These are phyloP conservation scores for Bactericera cockerelli DNA, from an alignment of 1,140 invertebrate genomes.

Conservation along the genomic window DNA sequence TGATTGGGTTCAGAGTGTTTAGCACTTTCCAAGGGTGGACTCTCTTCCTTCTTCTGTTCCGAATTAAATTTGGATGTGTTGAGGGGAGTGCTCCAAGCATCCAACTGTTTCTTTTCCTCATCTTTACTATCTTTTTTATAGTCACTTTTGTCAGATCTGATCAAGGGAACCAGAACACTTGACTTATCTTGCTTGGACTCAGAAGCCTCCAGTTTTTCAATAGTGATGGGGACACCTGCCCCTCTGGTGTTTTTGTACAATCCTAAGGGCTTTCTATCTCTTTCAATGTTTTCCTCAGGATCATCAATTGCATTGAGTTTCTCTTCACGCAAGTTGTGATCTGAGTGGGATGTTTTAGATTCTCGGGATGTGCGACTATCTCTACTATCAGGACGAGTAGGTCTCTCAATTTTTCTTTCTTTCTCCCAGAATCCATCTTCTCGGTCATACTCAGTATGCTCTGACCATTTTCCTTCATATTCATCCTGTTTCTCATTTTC, in stretches of 20 bases:
- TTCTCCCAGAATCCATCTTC: constrained; percentile 11
- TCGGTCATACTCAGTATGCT: not conserved
- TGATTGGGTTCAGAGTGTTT: not conserved
- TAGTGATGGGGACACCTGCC: constrained; percentile 40
- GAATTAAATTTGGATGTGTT: not conserved
- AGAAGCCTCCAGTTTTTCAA: constrained; percentile 43
- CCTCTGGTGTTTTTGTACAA: constrained; percentile 17
- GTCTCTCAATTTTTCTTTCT: constrained; percentile 24
- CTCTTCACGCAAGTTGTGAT: constrained; percentile 25
- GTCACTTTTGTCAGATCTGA: not conserved
- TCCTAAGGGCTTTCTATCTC: constrained; percentile 8
- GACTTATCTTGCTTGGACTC: constrained; percentile 33
- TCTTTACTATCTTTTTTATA: not conserved
- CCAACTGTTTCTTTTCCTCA: not conserved
- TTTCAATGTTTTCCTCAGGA: constrained; percentile 11
- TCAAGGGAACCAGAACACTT: not conserved
- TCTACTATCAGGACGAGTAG: constrained; percentile 34
- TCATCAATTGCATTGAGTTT: constrained; percentile 26
- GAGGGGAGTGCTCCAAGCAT: not conserved
- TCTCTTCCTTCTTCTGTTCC: not conserved
- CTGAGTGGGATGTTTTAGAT: constrained; percentile 33
- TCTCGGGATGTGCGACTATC: constrained; percentile 40
- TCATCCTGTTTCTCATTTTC: constrained; percentile 2
- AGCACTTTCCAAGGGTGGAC: not conserved
- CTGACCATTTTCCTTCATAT: not conserved